Base-by-base conservation (phyloP, 2,113 vertebrate genomes). In the Dasypus novemcinctus region DNA sequence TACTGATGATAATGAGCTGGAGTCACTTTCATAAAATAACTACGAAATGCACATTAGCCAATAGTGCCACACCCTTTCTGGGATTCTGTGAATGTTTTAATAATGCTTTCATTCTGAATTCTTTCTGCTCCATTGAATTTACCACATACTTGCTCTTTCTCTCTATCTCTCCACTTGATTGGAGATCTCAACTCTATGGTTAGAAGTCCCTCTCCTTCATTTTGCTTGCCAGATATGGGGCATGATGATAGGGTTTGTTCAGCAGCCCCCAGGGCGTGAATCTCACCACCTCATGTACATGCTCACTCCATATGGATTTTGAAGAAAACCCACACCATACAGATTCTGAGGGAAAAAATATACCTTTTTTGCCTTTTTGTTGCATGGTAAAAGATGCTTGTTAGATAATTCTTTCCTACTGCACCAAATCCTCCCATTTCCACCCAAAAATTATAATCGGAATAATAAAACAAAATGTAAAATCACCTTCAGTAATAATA, bases 391-490 rank as follows among this genome's bases (percentile, higher is more conserved):
- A 33, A 54, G 52, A 54, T 13, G 52, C 52, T 54, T 54, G 52
- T 54, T 54, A 14, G 14, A 11, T 54, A 57, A 18, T 20, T 18
- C 54, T 6, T 57, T 57, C 54, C 18, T 57, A 57, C 18, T 57
- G 54, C 5, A 57, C 54, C 18, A 57, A 82, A 61, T 20, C 15
- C 17, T 86, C 61, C 79, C 10, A 20, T 9, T 3, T 59, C 43
- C 13, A 59, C 46, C 27, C 69, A 31, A 49, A 92, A 90, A 87
- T 52, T 87, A 54, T 63, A 18, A 69, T 69, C n/a, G 72, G 41
- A 33, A 82, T 46, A 75, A 94, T 31, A 81, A 92, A 92, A 90
- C 38, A 61, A 82, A 94, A 95, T 86, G 29, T 17, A 76, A 90
- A 93, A 43, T 20, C n/a, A n/a, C 68, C 38, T 54, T 68, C 61